Evolutionary conservation across 1,140 invertebrate genomes (phyloP), one percentile per base, ranked within the genome.

Genomic region (Ceratosolen fusciceps): DNA sequence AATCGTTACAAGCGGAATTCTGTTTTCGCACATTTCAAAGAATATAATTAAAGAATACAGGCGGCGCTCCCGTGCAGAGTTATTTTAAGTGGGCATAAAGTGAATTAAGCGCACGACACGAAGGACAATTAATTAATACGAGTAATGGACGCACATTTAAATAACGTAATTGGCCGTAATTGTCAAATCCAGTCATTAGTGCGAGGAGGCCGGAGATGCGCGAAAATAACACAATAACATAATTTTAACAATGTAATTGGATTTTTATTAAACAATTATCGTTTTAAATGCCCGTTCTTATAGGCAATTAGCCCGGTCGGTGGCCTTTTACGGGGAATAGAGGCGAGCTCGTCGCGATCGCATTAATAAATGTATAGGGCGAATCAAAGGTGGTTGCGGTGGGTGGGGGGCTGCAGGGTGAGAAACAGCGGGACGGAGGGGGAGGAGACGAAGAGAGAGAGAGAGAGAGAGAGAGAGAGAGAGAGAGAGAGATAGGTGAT

Each of bases 351-450:
- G 19, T 65, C 31, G 19, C 31, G 31, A 12, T 65, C 37, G n/a
- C 31, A 37, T 65, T 65, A 65, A 37, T 37, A 65, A 65, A 65
- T 65, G 26, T 37, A 34, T n/a, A 72, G n/a, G n/a, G n/a, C n/a
- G n/a, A n/a, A n/a, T n/a, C n/a, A n/a, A n/a, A n/a, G n/a, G n/a
- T n/a, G n/a, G n/a, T n/a, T n/a, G n/a, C n/a, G n/a, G n/a, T n/a
- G n/a, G n/a, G n/a, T n/a, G n/a, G n/a, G n/a, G n/a, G n/a, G n/a
- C n/a, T n/a, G n/a, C n/a, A n/a, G n/a, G n/a, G n/a, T n/a, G n/a
- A n/a, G n/a, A n/a, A n/a, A n/a, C n/a, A n/a, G n/a, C n/a, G n/a
- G n/a, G n/a, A n/a, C n/a, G n/a, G n/a, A n/a, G n/a, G n/a, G n/a
- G n/a, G n/a, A 49, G 43, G 7, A 16, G 8, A 47, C 43, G 8